Conservation (phyloP, 2,797 vertebrate species). For the Uromys caudimaculatus region DNA sequence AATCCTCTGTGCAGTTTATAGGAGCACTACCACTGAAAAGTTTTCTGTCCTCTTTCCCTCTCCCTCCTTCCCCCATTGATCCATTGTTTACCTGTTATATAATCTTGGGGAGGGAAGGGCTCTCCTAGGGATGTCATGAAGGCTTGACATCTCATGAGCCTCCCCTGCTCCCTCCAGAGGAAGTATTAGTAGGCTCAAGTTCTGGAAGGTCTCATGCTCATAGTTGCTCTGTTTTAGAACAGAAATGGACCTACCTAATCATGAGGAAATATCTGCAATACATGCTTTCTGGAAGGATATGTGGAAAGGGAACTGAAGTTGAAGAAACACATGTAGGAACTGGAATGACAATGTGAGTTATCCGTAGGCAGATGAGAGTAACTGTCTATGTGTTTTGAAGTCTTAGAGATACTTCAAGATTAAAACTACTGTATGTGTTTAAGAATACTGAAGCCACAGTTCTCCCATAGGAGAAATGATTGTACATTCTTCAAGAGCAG, state of each 20-base stretch:
- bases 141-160: too few relatives aligned
- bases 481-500: neutral
- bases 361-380: neutral
- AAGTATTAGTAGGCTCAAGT: neutral
- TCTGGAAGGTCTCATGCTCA: neutral
- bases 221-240: neutral
- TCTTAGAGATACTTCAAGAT: neutral
- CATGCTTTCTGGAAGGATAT: slow-evolving; percentile 14
- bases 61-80: neutral
- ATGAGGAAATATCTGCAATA: neutral
- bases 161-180: neutral
- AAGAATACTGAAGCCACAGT: neutral
- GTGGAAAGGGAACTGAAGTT: neutral
- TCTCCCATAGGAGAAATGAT: neutral
- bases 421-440: neutral
- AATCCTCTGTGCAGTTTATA: neutral
- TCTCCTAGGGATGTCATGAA: neutral
- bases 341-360: neutral
- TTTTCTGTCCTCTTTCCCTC: neutral
- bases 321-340: neutral
- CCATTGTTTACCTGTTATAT: neutral
- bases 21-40: neutral
- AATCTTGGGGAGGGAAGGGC: neutral
- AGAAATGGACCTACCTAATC: neutral
- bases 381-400: neutral